Base-by-base conservation (phyloP, 2,888 invertebrate species). In the Papilio protenor region DNA sequence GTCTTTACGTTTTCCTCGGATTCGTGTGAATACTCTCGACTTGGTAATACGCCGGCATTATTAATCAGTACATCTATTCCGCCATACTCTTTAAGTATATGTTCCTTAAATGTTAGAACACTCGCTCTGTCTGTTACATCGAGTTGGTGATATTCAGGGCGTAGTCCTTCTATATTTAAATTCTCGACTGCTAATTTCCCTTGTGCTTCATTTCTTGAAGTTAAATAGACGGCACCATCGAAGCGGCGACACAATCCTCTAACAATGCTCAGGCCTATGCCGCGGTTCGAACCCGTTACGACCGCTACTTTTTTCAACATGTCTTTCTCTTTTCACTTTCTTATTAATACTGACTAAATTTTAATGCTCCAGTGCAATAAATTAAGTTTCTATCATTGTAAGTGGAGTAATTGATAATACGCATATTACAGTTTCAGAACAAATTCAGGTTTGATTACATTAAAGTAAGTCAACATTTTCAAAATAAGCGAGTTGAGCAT, bases 11-110 rank as follows among this genome's bases (percentile, higher is more conserved):
- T 96, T 88, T 90, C 87, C 57, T 90, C 87, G 27, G 16, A 61
- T 40, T 64, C 33, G 2, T 64, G 14, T 33, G 40, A 40, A 64
- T 18, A 64, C 18, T 64, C 64, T 2, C 11, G 33, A 40, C 64
- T 64, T 40, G 40, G 16, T 86, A 21, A 14, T 33, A 55, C 55
- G 2, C 73, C 96, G 70, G 96, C 96, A 89, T 97, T 97, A 85
- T 97, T 97, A n/a, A 97, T 93, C 18, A 97, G 89, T 16, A 96
- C 86, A 87, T 97, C 96, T 14, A 97, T 85, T 0, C 96, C 96
- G 21, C 95, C 95, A 85, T 96, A 91, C 18, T 90, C 93, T 18
- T 88, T 84, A 79, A 93, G 87, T 18, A 97, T 85, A 82, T 93
- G 93, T 76, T 95, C 90, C 27, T 87, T 87, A 74, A 96, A 95